These are phyloP conservation scores for Acyrthosiphon pisum DNA, from an alignment of 1,140 invertebrate species.

Conservation along the genomic window DNA sequence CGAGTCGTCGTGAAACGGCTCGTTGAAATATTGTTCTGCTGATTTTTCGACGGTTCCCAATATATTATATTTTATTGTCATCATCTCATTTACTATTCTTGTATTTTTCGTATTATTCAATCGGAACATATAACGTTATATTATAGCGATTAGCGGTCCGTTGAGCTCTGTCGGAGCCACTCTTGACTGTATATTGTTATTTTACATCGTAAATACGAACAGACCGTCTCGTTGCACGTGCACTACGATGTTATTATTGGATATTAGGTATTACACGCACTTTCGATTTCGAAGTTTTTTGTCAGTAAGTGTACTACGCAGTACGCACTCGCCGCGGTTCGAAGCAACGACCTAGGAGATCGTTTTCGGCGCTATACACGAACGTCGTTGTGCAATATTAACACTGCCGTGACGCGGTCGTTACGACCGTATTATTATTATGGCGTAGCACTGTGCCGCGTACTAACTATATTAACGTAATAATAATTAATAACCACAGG, in stretches of 20 bases:
- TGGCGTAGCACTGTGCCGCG: not conserved
- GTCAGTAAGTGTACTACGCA: not conserved
- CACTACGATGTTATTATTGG: not conserved
- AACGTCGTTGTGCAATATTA: not conserved
- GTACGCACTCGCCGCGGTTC: not conserved
- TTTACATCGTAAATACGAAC: too few relatives aligned
- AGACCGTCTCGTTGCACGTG: too few relatives aligned
- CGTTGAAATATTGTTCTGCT: not conserved
- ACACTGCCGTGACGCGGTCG: not conserved
- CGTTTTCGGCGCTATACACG: not conserved
- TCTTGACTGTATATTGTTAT: not conserved
- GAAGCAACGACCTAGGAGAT: constrained; percentile 1
- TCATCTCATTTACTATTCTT: not conserved
- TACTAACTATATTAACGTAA: too few relatives aligned
- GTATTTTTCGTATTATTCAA: not conserved
- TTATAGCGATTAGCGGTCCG: not conserved
- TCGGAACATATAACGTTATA: too few relatives aligned
- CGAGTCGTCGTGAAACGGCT: not conserved
- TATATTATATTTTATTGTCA: not conserved
- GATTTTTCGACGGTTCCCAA: not conserved
- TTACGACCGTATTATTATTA: constrained; percentile 5
- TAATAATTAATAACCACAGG: not conserved
- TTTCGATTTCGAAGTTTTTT: not conserved
- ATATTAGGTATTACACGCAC: not conserved
- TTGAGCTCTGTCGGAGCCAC: not conserved